Evolutionary conservation across 2,113 vertebrate genomes (phyloP), one percentile per base, ranked within the genome.

Genomic region (Siniperca knerii): DNA sequence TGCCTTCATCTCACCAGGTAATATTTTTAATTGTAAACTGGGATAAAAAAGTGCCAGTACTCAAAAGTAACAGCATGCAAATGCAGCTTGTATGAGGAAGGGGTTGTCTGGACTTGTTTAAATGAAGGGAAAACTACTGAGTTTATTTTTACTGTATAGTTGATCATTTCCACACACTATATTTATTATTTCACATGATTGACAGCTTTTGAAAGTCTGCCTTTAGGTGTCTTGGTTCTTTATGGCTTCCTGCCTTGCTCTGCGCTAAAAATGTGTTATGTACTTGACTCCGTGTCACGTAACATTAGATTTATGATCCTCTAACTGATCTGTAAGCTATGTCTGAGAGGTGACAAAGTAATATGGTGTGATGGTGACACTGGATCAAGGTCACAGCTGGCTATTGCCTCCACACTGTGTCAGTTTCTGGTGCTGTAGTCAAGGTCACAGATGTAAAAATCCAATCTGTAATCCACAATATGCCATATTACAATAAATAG

Each of bases 381-480:
- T 65, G 40, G 73, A 88, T 78, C 69, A 87, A 84, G 80, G 85
- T 57, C 80, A 84, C 65, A 73, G 54, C 37, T 48, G 60, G 70
- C 29, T 54, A 23, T 29, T 71, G n/a, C 62, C 50, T 54, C 64
- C 50, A 48, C 12, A 42, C 44, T 75, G 58, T 11, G 23, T 25
- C 29, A 66, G 33, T 66, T 70, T 60, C 4, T 52, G 2, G 23
- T 8, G 52, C 21, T 69, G 13, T n/a, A 60, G 18, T 60, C 35
- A 81, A 81, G 67, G 68, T 70, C 50, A 55, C 35, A 77, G 18
- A 37, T 60, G 61, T 54, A 21, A 77, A 46, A 35, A 87, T 60
- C 65, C 16, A 69, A 37, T 67, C n/a, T 57, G 35, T 55, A 18
- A 66, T 80, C 8, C 6, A 55, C 42, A 55, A 35, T 65, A 25